phyloP scores from a whole-genome alignment of 2,888 invertebrate genomes.

The Acrobasis consociella region DNA sequence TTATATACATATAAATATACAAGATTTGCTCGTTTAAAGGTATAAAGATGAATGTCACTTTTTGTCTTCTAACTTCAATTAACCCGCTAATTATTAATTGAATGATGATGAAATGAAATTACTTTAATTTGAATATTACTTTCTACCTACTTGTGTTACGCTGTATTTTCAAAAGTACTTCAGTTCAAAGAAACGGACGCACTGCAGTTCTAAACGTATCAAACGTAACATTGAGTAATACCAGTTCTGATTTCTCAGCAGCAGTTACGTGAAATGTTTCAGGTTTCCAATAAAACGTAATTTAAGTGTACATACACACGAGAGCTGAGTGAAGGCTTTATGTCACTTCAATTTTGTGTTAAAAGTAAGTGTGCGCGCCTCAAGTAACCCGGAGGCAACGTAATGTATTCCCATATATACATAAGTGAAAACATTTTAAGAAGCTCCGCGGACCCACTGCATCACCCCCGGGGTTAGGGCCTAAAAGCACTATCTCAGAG shows the following conservation, averaged over 20 bases:
- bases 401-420: conserved; percentile 83
- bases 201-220: not conserved
- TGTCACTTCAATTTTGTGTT: conserved; percentile 81
- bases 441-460: conserved; percentile 80
- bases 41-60: too few relatives aligned
- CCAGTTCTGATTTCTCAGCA: conserved; percentile 29
- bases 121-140: too few relatives aligned
- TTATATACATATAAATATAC: too few relatives aligned
- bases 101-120: too few relatives aligned
- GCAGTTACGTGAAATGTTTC: conserved; percentile 49
- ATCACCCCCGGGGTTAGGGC: conserved; percentile 82
- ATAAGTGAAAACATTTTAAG: conserved; percentile 83
- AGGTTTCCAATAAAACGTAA: conserved; percentile 74
- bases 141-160: too few relatives aligned
- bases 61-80: too few relatives aligned
- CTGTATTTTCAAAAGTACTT: too few relatives aligned
- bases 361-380: conserved; percentile 78
- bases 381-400: conserved; percentile 77
- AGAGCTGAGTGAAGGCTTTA: conserved; percentile 76
- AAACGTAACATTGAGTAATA: conserved; percentile 20
- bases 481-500: conserved; percentile 83
- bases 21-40: too few relatives aligned
- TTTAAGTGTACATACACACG: conserved; percentile 75
- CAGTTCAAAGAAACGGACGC: too few relatives aligned
- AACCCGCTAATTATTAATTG: too few relatives aligned